phyloP scores from a whole-genome alignment of 2,888 invertebrate species.

The Cosmorhoe ocellata region DNA sequence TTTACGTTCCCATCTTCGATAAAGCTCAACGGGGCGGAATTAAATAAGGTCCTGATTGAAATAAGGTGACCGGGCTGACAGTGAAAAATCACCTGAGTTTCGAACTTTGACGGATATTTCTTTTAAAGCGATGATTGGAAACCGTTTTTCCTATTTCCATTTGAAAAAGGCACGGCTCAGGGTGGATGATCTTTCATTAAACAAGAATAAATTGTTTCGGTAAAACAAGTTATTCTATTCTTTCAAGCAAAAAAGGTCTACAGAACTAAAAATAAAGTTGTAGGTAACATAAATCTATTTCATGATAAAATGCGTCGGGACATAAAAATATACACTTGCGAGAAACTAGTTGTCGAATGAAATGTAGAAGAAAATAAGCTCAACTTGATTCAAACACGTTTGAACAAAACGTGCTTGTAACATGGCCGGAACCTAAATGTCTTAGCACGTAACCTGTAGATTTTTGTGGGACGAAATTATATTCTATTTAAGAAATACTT shows the following conservation, averaged over 20 bases:
- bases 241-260: no score
- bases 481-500: no score
- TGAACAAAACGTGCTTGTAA: slow-evolving; percentile 13
- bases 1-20: slow-evolving; percentile 44
- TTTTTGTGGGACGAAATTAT: background rate
- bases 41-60: slow-evolving; percentile 53
- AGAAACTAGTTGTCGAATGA: slow-evolving; percentile 16
- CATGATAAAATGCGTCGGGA: no score
- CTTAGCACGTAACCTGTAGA: slow-evolving; percentile 4
- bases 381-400: slow-evolving; percentile 51
- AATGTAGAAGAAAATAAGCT: slow-evolving; percentile 45
- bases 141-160: slow-evolving; percentile 27
- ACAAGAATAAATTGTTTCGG: no score
- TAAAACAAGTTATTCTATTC: no score
- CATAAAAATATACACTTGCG: slow-evolving; percentile 9
- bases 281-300: no score
- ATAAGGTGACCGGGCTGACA: slow-evolving; percentile 45
- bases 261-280: no score
- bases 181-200: no score
- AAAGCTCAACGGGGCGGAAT: slow-evolving; percentile 44
- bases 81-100: slow-evolving; percentile 42
- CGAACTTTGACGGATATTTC: slow-evolving; percentile 32
- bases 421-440: slow-evolving; percentile 7
- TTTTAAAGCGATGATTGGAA: slow-evolving; percentile 31
- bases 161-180: no score